Conservation (phyloP, 2,797 vertebrate species). For the Lateolabrax maculatus region DNA sequence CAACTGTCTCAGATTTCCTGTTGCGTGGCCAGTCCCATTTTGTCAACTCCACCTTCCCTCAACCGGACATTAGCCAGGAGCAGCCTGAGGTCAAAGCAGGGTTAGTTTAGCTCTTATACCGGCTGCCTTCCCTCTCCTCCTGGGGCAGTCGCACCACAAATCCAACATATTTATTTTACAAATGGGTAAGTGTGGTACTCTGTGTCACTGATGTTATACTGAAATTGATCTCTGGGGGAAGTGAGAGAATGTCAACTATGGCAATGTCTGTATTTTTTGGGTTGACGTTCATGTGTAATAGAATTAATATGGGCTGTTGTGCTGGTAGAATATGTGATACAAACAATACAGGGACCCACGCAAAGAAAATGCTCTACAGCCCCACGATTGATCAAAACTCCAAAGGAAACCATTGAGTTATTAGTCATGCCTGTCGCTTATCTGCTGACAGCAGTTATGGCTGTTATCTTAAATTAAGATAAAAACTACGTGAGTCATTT, state of each 20-base stretch:
- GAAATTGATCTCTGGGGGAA: no score
- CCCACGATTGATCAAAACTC: not conserved
- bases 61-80: no score
- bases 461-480: constrained; percentile 2
- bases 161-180: not conserved
- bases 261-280: no score
- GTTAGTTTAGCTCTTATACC: no score
- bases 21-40: no score
- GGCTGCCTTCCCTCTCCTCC: no score
- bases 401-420: not conserved
- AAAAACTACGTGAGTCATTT: not conserved
- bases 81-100: no score
- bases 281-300: no score
- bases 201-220: not conserved
- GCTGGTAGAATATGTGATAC: not conserved
- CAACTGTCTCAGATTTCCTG: no score
- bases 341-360: not conserved
- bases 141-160: not conserved
- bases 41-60: no score
- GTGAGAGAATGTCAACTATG: no score
- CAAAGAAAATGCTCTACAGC: not conserved
- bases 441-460: not conserved
- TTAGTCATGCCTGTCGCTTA: not conserved
- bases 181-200: not conserved
- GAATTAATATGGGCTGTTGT: not conserved